These are phyloP conservation scores for Hirudinaria manillensis DNA, from an alignment of 2,888 invertebrate species.

Conservation along the genomic window DNA sequence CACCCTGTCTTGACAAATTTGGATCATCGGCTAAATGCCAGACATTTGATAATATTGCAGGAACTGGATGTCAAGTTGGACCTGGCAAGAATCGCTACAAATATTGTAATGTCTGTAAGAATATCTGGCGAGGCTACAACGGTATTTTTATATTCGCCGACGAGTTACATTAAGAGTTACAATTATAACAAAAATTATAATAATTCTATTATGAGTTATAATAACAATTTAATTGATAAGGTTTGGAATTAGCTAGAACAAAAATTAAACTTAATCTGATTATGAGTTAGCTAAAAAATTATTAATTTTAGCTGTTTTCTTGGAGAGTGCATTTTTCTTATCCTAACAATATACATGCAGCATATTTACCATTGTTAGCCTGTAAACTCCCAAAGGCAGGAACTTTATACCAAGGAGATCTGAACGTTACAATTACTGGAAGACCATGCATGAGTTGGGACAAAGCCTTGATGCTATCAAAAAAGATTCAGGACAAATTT, in stretches of 20 bases:
- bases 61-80: too few species aligned
- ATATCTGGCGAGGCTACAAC: conserved; percentile 10
- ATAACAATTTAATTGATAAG: too few species aligned
- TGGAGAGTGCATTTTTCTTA: too few species aligned
- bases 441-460: conserved; percentile 3
- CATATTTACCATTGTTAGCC: background rate
- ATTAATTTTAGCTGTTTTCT: too few species aligned
- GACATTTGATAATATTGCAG: too few species aligned
- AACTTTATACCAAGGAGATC: background rate
- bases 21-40: too few species aligned
- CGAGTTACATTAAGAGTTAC: too few species aligned
- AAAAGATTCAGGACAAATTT: background rate
- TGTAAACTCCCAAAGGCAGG: conserved; percentile 16
- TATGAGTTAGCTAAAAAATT: background rate
- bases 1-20: too few species aligned
- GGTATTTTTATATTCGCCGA: background rate
- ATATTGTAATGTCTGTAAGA: conserved; percentile 9
- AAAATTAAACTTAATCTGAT: background rate
- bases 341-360: too few species aligned
- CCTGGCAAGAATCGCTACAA: background rate
- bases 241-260: background rate
- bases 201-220: background rate
- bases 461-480: background rate
- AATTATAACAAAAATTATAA: background rate
- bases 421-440: conserved; percentile 4